Evolutionary conservation across 2,888 invertebrate genomes (phyloP).

Genomic region (Campopleginae sp.): DNA sequence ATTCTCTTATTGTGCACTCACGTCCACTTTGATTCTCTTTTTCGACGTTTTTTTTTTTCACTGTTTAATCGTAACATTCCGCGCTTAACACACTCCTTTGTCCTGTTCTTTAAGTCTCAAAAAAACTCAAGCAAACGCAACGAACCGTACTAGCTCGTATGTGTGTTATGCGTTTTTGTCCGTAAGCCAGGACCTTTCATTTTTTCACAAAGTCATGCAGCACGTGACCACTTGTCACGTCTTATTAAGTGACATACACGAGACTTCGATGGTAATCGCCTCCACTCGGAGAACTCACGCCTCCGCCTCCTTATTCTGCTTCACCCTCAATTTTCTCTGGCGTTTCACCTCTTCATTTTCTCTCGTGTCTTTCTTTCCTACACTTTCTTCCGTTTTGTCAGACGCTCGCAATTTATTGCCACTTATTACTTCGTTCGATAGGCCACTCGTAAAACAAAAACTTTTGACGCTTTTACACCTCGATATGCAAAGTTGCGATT

Average conservation of each 20-base stretch:
- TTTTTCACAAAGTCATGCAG: conserved; percentile 64
- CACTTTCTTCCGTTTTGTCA: conserved; percentile 5
- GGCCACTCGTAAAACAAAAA: not conserved
- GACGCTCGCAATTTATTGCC: conserved; percentile 45
- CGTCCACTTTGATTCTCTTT: not conserved
- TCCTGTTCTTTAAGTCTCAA: not conserved
- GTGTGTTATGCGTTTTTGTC: conserved; percentile 27
- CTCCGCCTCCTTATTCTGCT: conserved; percentile 8
- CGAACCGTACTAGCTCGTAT: not conserved
- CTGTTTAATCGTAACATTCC: not conserved
- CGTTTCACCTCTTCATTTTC: not conserved
- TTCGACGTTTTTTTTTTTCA: not conserved
- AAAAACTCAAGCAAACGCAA: not conserved
- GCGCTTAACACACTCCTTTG: not conserved
- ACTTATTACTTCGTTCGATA: conserved; percentile 46
- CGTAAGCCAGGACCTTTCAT: not conserved
- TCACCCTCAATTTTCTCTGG: conserved; percentile 24
- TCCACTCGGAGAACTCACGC: conserved; percentile 19
- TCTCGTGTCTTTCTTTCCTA: not conserved
- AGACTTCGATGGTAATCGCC: conserved; percentile 59
- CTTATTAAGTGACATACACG: conserved; percentile 79
- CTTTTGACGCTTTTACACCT: not conserved
- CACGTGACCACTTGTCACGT: conserved; percentile 82
- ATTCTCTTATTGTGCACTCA: not conserved
- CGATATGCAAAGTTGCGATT: not conserved